Base-by-base conservation (phyloP, 2,797 vertebrate genomes). In the Pangasius djambal region DNA sequence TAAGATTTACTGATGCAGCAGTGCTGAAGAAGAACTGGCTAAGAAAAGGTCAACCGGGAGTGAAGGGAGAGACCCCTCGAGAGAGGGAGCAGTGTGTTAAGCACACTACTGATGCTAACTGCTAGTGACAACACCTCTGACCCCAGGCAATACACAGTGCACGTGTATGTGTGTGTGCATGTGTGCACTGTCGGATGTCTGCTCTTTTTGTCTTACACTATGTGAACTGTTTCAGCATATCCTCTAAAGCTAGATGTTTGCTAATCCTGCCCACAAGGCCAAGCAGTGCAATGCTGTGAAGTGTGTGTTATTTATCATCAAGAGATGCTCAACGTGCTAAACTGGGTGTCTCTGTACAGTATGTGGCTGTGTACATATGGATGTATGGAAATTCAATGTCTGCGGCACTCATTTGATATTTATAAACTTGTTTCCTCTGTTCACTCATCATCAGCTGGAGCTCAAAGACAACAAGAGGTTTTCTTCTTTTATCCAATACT, bases 41-140 rank as follows among this genome's bases (percentile, higher is more conserved):
- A 89, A 83, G 92, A 94, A 95, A 95, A 95, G 94, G 95, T 95
- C 94, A 95, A 93, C 90, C 92, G 93, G 83, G 92, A 93, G 92
- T 92, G 91, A 92, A 88, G 88, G 92, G 93, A 94, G 92, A 81
- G 55, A 63, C 83, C 28, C n/a, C 31, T 31, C 83, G 7, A 89
- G 74, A 75, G 83, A 72, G 81, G 50, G 81, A 87, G 81, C 69
- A 75, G 48, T 85, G 93, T 92, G 91, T 89, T 83, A 85, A 91
- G 90, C 89, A 52, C 83, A 91, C 92, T 86, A 88, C 91, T 94
- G 93, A 96, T 88, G 91, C 92, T 95, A 95, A 94, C 92, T 88
- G 88, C 88, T 89, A 94, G 90, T 94, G 94, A 94, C 95, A 94
- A 93, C 91, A 93, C 92, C 92, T 94, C 93, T 92, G 89, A 92